phyloP scores from a whole-genome alignment of 1,140 invertebrate genomes.

The Tribolium castaneum region DNA sequence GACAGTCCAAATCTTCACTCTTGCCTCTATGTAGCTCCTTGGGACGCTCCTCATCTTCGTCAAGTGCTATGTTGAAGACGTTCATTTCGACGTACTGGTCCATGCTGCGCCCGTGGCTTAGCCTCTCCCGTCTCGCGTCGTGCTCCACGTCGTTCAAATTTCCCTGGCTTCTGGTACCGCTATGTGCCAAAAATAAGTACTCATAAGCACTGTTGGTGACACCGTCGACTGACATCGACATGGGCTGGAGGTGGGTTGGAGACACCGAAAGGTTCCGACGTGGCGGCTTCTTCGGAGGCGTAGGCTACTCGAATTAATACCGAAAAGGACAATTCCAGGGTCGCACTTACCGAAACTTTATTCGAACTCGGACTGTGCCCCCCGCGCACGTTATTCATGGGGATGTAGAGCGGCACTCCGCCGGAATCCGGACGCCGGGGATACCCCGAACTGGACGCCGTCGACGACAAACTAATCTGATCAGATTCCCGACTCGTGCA shows the following conservation, averaged over 20 bases:
- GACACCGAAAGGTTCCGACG: slow-evolving; percentile 86
- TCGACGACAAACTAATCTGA: slow-evolving; percentile 64
- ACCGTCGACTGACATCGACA: slow-evolving; percentile 69
- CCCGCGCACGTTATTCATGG: slow-evolving; percentile 62
- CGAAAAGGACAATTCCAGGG: background rate
- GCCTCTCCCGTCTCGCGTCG: slow-evolving; percentile 65
- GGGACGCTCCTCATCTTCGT: slow-evolving; percentile 60
- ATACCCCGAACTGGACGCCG: slow-evolving; percentile 63
- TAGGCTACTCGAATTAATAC: slow-evolving; percentile 68
- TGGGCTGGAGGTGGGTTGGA: slow-evolving; percentile 74
- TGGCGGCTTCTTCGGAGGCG: slow-evolving; percentile 89
- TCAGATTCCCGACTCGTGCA: slow-evolving; percentile 60
- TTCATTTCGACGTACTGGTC: slow-evolving; percentile 83
- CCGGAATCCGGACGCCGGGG: slow-evolving; percentile 62
- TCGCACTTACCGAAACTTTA: slow-evolving; percentile 64
- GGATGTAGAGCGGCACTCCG: slow-evolving; percentile 61
- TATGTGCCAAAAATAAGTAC: slow-evolving; percentile 71
- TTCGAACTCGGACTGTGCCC: slow-evolving; percentile 64
- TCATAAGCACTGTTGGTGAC: slow-evolving; percentile 70
- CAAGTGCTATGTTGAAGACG: slow-evolving; percentile 67
- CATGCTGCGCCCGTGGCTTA: slow-evolving; percentile 77
- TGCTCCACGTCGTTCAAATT: slow-evolving; percentile 73
- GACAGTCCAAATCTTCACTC: slow-evolving; percentile 67
- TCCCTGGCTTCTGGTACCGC: slow-evolving; percentile 70
- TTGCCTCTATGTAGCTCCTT: slow-evolving; percentile 64